A percentile compares a stretch with the other conserved stretches of the same genome.
Evolutionary conservation across 2,888 invertebrate species (phyloP).

Genomic region (Xylota sylvarum): DNA sequence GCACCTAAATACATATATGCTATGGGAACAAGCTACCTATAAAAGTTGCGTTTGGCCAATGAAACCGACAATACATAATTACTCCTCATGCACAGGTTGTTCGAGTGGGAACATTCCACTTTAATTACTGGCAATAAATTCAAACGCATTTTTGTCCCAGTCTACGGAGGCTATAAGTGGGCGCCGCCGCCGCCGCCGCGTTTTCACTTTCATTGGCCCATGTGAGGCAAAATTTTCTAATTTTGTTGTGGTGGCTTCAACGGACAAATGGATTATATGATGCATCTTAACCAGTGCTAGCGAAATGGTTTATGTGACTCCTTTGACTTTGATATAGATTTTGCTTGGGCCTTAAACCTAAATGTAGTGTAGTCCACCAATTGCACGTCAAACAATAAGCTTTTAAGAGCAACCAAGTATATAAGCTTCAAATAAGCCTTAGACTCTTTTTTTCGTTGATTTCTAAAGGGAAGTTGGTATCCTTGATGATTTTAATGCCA

Average conservation of each 20-base stretch:
- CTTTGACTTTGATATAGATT: too few relatives aligned
- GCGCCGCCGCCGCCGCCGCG: constrained; percentile 10
- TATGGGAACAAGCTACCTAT: constrained; percentile 55
- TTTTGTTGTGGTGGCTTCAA: background rate
- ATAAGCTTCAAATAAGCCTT: too few relatives aligned
- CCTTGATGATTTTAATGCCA: too few relatives aligned
- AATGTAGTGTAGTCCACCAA: too few relatives aligned
- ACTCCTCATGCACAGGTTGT: constrained; percentile 46
- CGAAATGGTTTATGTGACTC: too few relatives aligned
- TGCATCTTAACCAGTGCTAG: too few relatives aligned
- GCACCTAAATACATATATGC: constrained; percentile 20
- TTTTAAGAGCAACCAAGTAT: too few relatives aligned
- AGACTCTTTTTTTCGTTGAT: too few relatives aligned
- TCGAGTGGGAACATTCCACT: constrained; percentile 65
- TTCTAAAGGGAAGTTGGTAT: too few relatives aligned
- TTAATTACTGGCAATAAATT: constrained; percentile 52
- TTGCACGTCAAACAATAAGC: too few relatives aligned
- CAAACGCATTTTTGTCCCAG: constrained; percentile 69
- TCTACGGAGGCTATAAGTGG: constrained; percentile 24
- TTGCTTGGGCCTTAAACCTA: too few relatives aligned
- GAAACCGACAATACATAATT: constrained; percentile 51
- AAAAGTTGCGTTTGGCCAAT: constrained; percentile 46
- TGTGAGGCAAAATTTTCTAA: constrained; percentile 31
- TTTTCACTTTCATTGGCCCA: constrained; percentile 65
- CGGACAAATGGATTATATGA: too few relatives aligned